Evolutionary conservation across 2,888 invertebrate genomes (phyloP).

Genomic region (Tridacna gigas): DNA sequence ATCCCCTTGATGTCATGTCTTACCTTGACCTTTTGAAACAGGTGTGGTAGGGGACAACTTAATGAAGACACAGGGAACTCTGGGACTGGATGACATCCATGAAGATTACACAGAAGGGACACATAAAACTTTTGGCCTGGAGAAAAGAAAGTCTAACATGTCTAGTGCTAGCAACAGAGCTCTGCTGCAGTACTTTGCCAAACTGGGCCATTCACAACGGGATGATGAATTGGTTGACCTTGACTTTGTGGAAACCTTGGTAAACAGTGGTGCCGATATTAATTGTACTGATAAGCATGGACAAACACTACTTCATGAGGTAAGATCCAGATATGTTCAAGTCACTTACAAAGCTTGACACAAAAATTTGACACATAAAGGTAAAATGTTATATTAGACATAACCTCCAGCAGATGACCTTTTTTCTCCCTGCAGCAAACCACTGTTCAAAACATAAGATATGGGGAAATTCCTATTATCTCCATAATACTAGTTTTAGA

Average conservation of each 20-base stretch:
- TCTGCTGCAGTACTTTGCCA: conserved; percentile 82
- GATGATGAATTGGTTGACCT: conserved; percentile 78
- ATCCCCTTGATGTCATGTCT: too few species aligned
- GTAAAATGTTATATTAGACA: too few species aligned
- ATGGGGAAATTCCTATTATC: too few species aligned
- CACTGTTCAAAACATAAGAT: too few species aligned
- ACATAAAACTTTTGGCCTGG: conserved; percentile 30
- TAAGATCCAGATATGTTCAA: conserved; percentile 38
- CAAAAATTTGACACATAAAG: too few species aligned
- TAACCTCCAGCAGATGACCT: too few species aligned
- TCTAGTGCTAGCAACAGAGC: conserved; percentile 74
- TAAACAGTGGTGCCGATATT: conserved; percentile 80
- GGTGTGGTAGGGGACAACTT: not conserved
- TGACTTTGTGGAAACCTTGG: conserved; percentile 78
- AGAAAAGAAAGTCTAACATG: conserved; percentile 43
- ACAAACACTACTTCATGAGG: conserved; percentile 84
- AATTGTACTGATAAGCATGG: conserved; percentile 82
- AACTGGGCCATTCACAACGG: conserved; percentile 74
- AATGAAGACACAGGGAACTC: conserved; percentile 49
- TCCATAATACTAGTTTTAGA: too few species aligned
- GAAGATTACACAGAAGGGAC: conserved; percentile 57
- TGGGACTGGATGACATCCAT: conserved; percentile 74
- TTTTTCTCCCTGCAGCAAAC: too few species aligned
- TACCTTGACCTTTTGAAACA: not conserved
- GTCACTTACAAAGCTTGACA: too few species aligned